Conservation (phyloP, 1,140 invertebrate species). For the Cyphomyrmex costatus region DNA sequence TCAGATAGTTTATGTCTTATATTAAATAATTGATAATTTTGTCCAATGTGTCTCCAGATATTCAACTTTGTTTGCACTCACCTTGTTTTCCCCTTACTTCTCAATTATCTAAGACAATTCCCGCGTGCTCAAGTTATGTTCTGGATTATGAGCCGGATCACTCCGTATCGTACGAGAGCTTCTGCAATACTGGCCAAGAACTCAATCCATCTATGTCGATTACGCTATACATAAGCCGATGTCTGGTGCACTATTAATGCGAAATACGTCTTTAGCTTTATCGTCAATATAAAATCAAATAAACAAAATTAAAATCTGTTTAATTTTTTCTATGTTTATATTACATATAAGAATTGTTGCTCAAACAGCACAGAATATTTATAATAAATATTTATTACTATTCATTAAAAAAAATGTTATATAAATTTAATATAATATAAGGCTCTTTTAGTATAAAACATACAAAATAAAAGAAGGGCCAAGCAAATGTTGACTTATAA, state of each 20-base stretch:
- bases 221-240: neutral
- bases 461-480: no score
- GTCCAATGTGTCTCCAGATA: neutral
- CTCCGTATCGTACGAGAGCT: slow-evolving; percentile 8
- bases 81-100: neutral
- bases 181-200: slow-evolving; percentile 7
- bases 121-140: neutral
- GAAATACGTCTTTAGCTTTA: neutral
- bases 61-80: neutral
- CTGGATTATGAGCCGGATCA: neutral
- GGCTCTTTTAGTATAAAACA: no score
- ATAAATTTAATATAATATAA: no score
- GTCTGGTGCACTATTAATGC: neutral
- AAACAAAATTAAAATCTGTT: neutral
- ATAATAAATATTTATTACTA: no score
- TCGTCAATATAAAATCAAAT: neutral
- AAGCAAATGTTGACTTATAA: no score
- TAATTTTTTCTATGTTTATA: no score
- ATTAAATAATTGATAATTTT: neutral
- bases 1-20: neutral
- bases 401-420: no score
- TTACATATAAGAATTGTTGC: no score
- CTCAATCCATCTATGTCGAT: neutral
- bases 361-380: no score
- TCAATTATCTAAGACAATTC: neutral